A percentile compares a stretch with the other conserved stretches of the same genome.
Conservation (phyloP, 2,888 invertebrate genomes). For the Holacanthella duospinosa region DNA sequence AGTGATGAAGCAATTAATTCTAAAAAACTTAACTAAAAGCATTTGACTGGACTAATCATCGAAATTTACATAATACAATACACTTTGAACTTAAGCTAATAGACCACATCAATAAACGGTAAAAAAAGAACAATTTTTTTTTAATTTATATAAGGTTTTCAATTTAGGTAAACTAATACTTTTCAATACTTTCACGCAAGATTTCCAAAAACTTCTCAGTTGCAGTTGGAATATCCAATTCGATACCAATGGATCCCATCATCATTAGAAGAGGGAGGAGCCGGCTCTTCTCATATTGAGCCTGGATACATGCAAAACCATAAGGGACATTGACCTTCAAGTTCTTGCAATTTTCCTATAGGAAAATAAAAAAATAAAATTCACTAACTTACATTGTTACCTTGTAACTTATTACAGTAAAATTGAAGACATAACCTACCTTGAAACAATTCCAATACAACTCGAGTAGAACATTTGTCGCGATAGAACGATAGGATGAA, state of each 20-base stretch:
- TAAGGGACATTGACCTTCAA: not conserved
- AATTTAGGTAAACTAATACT: not conserved
- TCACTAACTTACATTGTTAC: not conserved
- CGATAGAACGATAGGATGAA: not conserved
- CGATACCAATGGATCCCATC: not conserved
- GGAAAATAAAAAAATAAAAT: not conserved
- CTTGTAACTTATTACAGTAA: too few species aligned
- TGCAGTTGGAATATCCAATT: not conserved
- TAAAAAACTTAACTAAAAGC: too few species aligned
- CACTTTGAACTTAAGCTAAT: too few species aligned
- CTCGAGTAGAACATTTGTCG: not conserved
- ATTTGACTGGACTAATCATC: too few species aligned
- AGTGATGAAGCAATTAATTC: not conserved
- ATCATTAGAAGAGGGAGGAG: slow-evolving; percentile 8
- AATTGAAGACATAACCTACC: too few species aligned
- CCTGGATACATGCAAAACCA: not conserved
- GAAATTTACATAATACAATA: too few species aligned
- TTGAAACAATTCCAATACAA: not conserved
- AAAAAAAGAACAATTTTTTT: too few species aligned
- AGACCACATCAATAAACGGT: too few species aligned
- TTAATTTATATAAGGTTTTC: not conserved
- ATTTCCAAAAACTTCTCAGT: not conserved
- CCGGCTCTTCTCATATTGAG: slow-evolving; percentile 3
- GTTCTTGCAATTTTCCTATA: not conserved
- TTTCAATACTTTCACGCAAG: not conserved